These are phyloP conservation scores for Brachionichthys hirsutus DNA, from an alignment of 2,113 vertebrate species.

Conservation along the genomic window DNA sequence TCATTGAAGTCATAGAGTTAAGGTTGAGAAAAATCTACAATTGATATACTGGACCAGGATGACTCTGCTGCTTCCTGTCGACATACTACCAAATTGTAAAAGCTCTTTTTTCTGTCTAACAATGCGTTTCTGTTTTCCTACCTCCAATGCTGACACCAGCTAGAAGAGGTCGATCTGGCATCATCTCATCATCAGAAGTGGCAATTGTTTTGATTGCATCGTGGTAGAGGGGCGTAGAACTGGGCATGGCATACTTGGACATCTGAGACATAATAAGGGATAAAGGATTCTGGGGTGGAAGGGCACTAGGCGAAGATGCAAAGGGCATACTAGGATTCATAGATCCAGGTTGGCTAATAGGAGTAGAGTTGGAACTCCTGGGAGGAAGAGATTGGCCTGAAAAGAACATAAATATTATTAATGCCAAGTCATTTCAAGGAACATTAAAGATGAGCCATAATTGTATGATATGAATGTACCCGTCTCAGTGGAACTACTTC, in stretches of 20 bases:
- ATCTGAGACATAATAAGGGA: conserved; percentile 99
- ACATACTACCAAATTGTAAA: not conserved
- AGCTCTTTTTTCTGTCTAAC: not conserved
- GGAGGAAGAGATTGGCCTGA: conserved; percentile 78
- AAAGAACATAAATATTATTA: conserved; percentile 11
- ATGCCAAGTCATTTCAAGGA: conserved; percentile 8
- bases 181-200: conserved; percentile 94
- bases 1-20: not conserved
- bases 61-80: not conserved
- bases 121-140: conserved; percentile 47
- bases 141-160: conserved; percentile 87
- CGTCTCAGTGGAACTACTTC: conserved; percentile 72
- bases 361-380: conserved; percentile 84
- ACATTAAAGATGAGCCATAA: not conserved
- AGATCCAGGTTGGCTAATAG: conserved; percentile 82
- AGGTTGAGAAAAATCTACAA: not conserved
- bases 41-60: no score
- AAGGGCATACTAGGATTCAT: conserved; percentile 88
- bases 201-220: conserved; percentile 99
- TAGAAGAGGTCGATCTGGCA: conserved; percentile 88
- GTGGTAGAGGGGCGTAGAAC: conserved; percentile 96
- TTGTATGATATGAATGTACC: conserved; percentile 48
- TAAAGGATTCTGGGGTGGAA: conserved; percentile 91
- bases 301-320: conserved; percentile 86
- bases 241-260: conserved; percentile 99